Evolutionary conservation across 2,797 vertebrate species (phyloP), one percentile per base, ranked within the genome.

Genomic region (Peromyscus eremicus): DNA sequence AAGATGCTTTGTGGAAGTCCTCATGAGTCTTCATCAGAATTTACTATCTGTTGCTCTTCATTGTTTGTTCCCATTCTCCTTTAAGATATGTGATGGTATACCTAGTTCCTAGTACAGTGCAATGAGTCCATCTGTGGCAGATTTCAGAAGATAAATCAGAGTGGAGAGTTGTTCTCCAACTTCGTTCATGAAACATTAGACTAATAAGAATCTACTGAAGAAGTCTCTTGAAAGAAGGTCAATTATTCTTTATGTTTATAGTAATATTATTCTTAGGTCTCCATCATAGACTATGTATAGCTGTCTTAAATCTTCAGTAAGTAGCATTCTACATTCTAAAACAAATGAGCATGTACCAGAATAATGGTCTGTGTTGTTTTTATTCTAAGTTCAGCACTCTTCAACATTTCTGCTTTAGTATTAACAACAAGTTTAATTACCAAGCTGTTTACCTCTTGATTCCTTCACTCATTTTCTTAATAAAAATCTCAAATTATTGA

Each of bases 381-480:
- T 68, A 6, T n/a, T 77, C 5, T 71, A 46, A 86, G 6, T 81
- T 88, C 7, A 17, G 75, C 34, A 43, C 16, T 80, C 16, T 91
- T 92, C 81, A 82, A 60, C 11, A 83, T 62, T 92, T 96, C 75
- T 89, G 80, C 60, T 66, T 91, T 17, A 70, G 29, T 86, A 85
- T 64, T 81, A 76, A 75, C 9, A 82, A 25, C 8, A 92, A 90
- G 92, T 49, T 49, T 87, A 84, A 76, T 80, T 43, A 90, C 57
- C 16, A 52, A 37, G 11, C 25, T 88, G 10, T 55, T 94, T 77
- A 64, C 16, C 27, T 83, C 27, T 64, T 84, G 5, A 73, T 5
- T 16, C 25, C 1, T 43, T 55, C 32, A 85, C 75, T 34, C 23
- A 52, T 91, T 79, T 97, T 52, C 66, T 97, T 96, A 93, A 92